Percentiles rank a stretch among this genome's conserved stretches.
Evolutionary conservation across 2,888 invertebrate genomes (phyloP).

Genomic region (Drosophila lutescens): DNA sequence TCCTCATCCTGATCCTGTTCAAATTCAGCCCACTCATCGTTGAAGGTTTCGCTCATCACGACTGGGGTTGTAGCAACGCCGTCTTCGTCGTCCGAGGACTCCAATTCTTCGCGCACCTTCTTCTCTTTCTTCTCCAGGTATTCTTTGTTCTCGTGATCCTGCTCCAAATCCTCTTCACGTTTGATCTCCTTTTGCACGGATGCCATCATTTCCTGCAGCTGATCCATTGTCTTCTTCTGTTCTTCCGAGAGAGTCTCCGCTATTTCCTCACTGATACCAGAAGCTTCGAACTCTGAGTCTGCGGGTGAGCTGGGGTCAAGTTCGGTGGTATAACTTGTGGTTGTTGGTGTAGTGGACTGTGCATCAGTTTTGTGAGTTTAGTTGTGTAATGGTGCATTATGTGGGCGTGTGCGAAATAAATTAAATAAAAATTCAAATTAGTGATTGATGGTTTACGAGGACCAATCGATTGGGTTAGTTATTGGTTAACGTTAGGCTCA

Average conservation of each 20-base stretch:
- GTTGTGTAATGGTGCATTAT: conserved; percentile 22
- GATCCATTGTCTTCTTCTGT: conserved; percentile 10
- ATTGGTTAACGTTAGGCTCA: conserved; percentile 1
- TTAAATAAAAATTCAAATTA: conserved; percentile 61
- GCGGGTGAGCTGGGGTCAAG: conserved; percentile 48
- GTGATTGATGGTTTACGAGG: conserved; percentile 14
- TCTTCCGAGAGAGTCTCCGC: conserved; percentile 43
- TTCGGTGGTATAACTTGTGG: conserved; percentile 40
- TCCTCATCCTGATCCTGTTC: conserved; percentile 47
- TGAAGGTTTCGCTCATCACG: conserved; percentile 76
- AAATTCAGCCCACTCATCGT: conserved; percentile 79
- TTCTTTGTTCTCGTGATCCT: conserved; percentile 28
- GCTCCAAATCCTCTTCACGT: conserved; percentile 37
- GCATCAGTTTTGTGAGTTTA: conserved; percentile 32
- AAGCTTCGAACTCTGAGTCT: conserved; percentile 74
- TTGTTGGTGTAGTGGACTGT: conserved; percentile 57
- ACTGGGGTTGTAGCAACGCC: conserved; percentile 44
- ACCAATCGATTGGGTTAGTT: conserved; percentile 43
- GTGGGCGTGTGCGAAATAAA: conserved; percentile 63
- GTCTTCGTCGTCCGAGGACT: conserved; percentile 80
- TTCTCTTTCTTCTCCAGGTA: conserved; percentile 46
- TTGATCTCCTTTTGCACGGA: conserved; percentile 18
- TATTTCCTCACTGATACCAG: conserved; percentile 56
- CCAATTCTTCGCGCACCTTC: conserved; percentile 77
- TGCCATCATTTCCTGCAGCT: conserved; percentile 40